A percentile compares a stretch with the other conserved stretches of the same genome.
Evolutionary conservation across 1,140 invertebrate species (phyloP).

Genomic region (Polyergus mexicanus): DNA sequence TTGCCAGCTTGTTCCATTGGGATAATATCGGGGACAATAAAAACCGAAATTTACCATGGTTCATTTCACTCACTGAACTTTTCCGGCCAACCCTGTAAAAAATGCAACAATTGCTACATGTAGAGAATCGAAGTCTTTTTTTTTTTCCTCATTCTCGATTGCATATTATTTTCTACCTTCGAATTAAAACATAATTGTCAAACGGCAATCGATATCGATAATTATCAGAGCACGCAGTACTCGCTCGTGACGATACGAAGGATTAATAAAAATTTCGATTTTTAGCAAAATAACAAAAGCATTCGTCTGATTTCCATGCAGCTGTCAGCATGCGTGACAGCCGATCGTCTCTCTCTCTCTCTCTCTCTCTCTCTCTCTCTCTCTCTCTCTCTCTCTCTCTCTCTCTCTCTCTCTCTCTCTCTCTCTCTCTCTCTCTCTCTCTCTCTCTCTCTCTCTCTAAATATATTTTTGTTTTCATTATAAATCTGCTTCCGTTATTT

Average conservation of each 20-base stretch:
- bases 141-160: constrained; percentile 1
- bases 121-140: neutral
- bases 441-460: constrained; percentile 31
- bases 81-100: too few relatives aligned
- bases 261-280: constrained; percentile 47
- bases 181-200: neutral
- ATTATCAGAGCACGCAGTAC: constrained; percentile 52
- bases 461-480: neutral
- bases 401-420: constrained; percentile 34
- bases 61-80: too few relatives aligned
- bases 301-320: constrained; percentile 82
- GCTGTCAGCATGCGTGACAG: constrained; percentile 82
- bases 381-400: constrained; percentile 24
- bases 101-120: constrained; percentile 2
- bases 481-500: constrained; percentile 23
- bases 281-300: constrained; percentile 68
- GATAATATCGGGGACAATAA: too few relatives aligned
- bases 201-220: neutral
- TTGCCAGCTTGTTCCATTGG: too few relatives aligned
- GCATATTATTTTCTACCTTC: neutral
- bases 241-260: constrained; percentile 70
- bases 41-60: too few relatives aligned
- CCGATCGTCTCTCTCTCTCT: constrained; percentile 59
- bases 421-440: constrained; percentile 33
- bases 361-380: constrained; percentile 38